A percentile compares a stretch with the other conserved stretches of the same genome.
phyloP scores from a whole-genome alignment of 1,140 invertebrate genomes.

The Physella acuta region DNA sequence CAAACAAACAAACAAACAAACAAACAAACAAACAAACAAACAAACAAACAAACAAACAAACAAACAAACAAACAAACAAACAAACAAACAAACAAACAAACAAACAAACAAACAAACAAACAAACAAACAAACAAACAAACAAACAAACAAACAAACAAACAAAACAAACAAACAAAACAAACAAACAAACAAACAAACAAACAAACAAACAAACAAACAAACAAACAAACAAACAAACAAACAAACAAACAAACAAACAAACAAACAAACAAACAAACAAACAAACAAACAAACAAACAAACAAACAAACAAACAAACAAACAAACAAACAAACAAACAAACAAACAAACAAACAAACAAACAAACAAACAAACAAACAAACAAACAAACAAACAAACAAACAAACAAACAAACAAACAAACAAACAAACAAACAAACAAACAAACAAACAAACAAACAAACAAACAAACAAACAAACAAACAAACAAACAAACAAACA shows the following conservation, averaged over 20 bases:
- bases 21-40: neutral
- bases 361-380: slow-evolving; percentile 4
- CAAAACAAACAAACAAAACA: no score
- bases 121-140: slow-evolving; percentile 4
- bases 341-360: slow-evolving; percentile 4
- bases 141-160: no score
- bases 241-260: slow-evolving; percentile 4
- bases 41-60: slow-evolving; percentile 4
- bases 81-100: slow-evolving; percentile 4
- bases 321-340: slow-evolving; percentile 4
- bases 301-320: slow-evolving; percentile 4
- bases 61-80: slow-evolving; percentile 4
- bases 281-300: slow-evolving; percentile 4
- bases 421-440: slow-evolving; percentile 4
- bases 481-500: slow-evolving; percentile 4
- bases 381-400: slow-evolving; percentile 4
- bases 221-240: slow-evolving; percentile 4
- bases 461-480: slow-evolving; percentile 4
- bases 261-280: slow-evolving; percentile 4
- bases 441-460: slow-evolving; percentile 4
- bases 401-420: slow-evolving; percentile 4
- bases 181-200: no score
- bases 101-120: slow-evolving; percentile 4
- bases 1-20: neutral
- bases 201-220: slow-evolving; percentile 4